A percentile compares a stretch with the other conserved stretches of the same genome.
Evolutionary conservation across 2,797 vertebrate species (phyloP).

Genomic region (Chloroceryle amazona): DNA sequence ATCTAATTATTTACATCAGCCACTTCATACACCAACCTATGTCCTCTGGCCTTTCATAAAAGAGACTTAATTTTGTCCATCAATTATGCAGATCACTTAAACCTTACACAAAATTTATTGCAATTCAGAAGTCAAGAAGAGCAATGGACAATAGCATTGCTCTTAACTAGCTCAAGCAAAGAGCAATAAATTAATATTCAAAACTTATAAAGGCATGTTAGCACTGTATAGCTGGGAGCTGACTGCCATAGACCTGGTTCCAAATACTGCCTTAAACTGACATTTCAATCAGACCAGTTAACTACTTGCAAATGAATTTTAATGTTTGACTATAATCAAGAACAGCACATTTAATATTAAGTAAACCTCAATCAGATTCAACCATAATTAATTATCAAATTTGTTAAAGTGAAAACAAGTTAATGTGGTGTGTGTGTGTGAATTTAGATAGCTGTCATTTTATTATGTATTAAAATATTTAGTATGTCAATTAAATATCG

Average conservation of each 20-base stretch:
- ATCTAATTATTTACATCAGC: background rate
- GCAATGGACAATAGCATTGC: background rate
- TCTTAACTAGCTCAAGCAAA: background rate
- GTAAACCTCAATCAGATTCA: background rate
- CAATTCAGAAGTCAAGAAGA: background rate
- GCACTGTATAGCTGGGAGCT: background rate
- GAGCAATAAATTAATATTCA: background rate
- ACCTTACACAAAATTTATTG: background rate
- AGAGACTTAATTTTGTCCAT: background rate
- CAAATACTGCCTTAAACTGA: background rate
- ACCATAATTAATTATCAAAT: background rate
- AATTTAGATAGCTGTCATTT: background rate
- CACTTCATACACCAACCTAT: background rate
- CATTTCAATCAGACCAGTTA: constrained; percentile 11
- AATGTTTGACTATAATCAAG: background rate
- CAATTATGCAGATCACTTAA: background rate
- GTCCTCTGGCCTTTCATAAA: background rate
- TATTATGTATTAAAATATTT: background rate
- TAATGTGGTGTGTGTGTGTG: background rate
- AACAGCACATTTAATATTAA: background rate
- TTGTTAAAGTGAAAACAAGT: background rate
- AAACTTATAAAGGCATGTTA: background rate
- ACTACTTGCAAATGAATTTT: background rate
- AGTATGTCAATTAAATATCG: background rate
- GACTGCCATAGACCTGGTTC: background rate